Percentiles rank a stretch among this genome's conserved stretches.
phyloP scores from a whole-genome alignment of 2,113 vertebrate genomes.

The Pseudonaja textilis region DNA sequence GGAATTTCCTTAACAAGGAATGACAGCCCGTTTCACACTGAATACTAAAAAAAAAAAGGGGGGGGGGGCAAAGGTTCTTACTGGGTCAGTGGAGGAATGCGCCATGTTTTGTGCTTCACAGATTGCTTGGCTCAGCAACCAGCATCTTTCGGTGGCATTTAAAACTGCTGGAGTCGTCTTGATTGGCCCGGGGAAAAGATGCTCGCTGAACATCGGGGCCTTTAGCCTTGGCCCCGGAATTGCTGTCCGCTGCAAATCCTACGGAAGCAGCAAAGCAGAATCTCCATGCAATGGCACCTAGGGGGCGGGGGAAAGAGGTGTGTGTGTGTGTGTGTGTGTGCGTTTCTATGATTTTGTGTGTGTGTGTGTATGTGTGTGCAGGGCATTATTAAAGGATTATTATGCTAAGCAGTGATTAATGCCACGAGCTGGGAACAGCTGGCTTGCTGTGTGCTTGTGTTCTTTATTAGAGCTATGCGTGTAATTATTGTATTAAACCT shows the following conservation, averaged over 20 bases:
- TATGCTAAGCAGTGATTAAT: conserved; percentile 24
- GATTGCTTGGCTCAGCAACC: not conserved
- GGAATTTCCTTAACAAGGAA: not conserved
- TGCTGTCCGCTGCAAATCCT: not conserved
- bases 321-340: not conserved
- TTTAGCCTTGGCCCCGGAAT: not conserved
- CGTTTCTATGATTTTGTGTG: not conserved
- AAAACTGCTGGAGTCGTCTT: not conserved
- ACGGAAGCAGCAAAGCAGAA: not conserved
- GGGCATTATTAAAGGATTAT: conserved; percentile 15
- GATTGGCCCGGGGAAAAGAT: not conserved
- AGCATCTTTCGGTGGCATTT: not conserved
- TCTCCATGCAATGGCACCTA: not conserved
- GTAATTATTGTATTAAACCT: conserved; percentile 35
- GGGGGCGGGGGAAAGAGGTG: not conserved
- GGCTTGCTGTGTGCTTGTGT: conserved; percentile 10
- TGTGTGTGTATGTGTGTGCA: not conserved
- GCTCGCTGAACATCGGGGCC: not conserved
- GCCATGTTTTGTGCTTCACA: not conserved
- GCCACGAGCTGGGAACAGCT: conserved; percentile 12
- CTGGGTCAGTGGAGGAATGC: not conserved
- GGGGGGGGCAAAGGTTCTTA: not conserved
- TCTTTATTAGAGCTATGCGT: conserved; percentile 24
- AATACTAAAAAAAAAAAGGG: not conserved
- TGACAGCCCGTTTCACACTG: not conserved